phyloP scores from a whole-genome alignment of 1,140 invertebrate species.

The Wiebesia pumilae region DNA sequence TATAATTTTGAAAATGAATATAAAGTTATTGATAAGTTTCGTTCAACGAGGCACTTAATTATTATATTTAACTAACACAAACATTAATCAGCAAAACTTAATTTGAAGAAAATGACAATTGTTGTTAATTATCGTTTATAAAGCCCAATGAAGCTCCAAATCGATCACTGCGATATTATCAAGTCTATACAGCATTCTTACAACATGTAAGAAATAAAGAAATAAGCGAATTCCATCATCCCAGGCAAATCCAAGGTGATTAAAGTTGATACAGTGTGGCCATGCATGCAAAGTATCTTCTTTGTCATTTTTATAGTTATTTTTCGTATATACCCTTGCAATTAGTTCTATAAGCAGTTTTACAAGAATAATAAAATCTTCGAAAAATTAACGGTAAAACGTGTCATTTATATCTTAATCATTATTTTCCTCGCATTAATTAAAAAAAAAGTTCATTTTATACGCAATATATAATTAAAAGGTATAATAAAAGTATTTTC shows the following conservation, averaged over 20 bases:
- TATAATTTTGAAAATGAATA: too few species aligned
- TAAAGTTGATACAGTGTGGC: background rate
- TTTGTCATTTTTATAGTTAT: slow-evolving; percentile 1
- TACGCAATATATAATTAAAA: background rate
- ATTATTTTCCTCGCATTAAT: background rate
- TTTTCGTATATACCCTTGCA: background rate
- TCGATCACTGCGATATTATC: background rate
- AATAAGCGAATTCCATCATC: background rate
- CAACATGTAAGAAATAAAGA: background rate
- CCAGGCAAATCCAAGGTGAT: background rate
- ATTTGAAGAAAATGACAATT: background rate
- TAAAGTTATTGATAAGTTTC: too few species aligned
- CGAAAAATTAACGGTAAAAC: background rate
- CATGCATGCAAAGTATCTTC: background rate
- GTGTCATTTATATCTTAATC: slow-evolving; percentile 6
- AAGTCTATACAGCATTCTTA: background rate
- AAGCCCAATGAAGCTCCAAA: background rate
- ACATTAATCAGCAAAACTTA: too few species aligned
- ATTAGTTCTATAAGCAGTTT: background rate
- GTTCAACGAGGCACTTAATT: too few species aligned
- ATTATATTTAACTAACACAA: too few species aligned
- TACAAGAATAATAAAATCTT: background rate
- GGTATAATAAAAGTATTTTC: too few species aligned
- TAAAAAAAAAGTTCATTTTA: background rate
- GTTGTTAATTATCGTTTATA: background rate